phyloP scores from a whole-genome alignment of 2,888 invertebrate genomes.

The Plebejus argus region DNA sequence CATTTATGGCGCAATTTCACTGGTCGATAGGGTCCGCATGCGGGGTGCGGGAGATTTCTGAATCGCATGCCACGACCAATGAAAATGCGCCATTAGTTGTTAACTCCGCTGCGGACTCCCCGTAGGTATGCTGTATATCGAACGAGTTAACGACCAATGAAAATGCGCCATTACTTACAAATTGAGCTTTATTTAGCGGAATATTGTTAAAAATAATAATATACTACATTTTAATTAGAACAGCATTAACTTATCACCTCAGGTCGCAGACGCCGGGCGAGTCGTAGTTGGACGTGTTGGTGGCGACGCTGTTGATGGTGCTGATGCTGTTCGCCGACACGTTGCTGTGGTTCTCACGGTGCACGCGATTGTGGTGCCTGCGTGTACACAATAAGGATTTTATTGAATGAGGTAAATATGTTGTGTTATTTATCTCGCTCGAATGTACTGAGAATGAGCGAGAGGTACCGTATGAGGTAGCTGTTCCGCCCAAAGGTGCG shows the following conservation, averaged over 20 bases:
- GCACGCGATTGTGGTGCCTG: conserved; percentile 88
- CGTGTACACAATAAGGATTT: neutral
- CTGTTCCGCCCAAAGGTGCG: conserved; percentile 88
- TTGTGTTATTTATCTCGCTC: neutral
- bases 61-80: too few relatives aligned
- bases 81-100: too few relatives aligned
- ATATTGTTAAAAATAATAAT: too few relatives aligned
- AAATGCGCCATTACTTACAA: too few relatives aligned
- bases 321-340: conserved; percentile 78
- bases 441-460: neutral
- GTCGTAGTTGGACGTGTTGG: conserved; percentile 69
- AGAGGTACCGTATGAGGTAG: conserved; percentile 81
- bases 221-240: too few relatives aligned
- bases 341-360: conserved; percentile 82
- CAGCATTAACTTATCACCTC: conserved; percentile 53
- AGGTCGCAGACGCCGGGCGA: conserved; percentile 77
- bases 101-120: too few relatives aligned
- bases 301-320: conserved; percentile 73
- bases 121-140: too few relatives aligned
- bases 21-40: too few relatives aligned
- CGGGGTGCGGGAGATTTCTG: too few relatives aligned
- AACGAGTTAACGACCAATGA: too few relatives aligned
- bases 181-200: too few relatives aligned
- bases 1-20: too few relatives aligned
- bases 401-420: neutral